Conservation (phyloP, 2,113 vertebrate genomes). For the Cariama cristata region DNA sequence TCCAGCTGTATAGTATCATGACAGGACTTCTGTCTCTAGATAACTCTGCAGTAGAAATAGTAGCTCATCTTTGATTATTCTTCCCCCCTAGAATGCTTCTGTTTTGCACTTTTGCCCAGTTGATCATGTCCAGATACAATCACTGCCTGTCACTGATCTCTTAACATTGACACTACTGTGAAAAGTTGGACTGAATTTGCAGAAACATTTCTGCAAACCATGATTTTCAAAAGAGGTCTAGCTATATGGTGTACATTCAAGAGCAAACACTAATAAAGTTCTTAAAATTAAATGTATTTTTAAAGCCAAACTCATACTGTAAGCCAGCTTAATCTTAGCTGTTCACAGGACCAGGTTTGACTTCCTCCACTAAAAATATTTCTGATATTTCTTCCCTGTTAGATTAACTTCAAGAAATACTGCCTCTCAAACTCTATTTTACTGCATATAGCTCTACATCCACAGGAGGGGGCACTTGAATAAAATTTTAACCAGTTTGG, state of each 20-base stretch:
- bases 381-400: neutral
- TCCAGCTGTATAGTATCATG: neutral
- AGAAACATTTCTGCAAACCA: neutral
- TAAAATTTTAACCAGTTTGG: neutral
- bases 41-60: neutral
- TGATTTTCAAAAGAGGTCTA: neutral
- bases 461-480: constrained; percentile 43
- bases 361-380: neutral
- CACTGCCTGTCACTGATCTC: neutral
- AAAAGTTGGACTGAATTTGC: neutral
- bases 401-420: neutral
- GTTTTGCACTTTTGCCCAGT: neutral
- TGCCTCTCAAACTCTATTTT: neutral
- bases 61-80: neutral
- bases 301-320: neutral
- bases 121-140: neutral
- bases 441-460: neutral
- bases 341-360: neutral
- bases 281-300: neutral
- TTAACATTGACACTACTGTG: neutral
- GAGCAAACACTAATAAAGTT: neutral
- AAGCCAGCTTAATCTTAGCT: neutral
- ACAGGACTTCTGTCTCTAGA: neutral
- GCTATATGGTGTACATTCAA: neutral
- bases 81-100: neutral